A percentile compares a stretch with the other conserved stretches of the same genome.
Conservation (phyloP, 2,797 vertebrate genomes). For the Cheirogaleus major region DNA sequence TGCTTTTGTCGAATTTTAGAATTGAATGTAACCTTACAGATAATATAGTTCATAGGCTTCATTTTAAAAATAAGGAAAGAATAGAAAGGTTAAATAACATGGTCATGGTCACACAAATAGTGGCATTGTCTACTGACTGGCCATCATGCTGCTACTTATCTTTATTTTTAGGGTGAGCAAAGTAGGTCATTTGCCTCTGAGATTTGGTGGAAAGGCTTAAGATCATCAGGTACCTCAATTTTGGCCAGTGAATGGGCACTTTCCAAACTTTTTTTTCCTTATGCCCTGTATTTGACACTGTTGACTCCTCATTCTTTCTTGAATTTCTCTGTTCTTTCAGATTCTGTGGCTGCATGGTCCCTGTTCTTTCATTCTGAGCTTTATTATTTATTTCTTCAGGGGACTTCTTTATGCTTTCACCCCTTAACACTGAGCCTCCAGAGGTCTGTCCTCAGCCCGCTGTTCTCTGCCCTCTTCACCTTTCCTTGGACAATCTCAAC, state of each 20-base stretch:
- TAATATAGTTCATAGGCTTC: slow-evolving; percentile 58
- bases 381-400: not conserved
- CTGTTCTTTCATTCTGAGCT: not conserved
- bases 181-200: slow-evolving; percentile 67
- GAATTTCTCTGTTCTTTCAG: not conserved
- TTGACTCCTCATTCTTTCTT: not conserved
- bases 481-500: not conserved
- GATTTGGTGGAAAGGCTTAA: slow-evolving; percentile 17
- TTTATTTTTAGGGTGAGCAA: slow-evolving; percentile 75
- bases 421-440: not conserved
- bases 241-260: slow-evolving; percentile 20
- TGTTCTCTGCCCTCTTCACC: not conserved
- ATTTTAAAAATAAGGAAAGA: slow-evolving; percentile 65
- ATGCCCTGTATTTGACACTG: not conserved
- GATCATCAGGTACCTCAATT: not conserved
- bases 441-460: not conserved
- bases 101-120: slow-evolving; percentile 48
- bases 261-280: slow-evolving; percentile 20
- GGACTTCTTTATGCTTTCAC: not conserved
- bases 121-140: slow-evolving; percentile 55
- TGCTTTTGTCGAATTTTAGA: slow-evolving; percentile 57
- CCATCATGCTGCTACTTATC: slow-evolving; percentile 31
- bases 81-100: slow-evolving; percentile 66
- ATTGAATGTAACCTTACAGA: slow-evolving; percentile 55
- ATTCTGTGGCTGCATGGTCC: not conserved